Base-by-base conservation (phyloP, 2,797 vertebrate species). In the Scolopax bukidnonensis region DNA sequence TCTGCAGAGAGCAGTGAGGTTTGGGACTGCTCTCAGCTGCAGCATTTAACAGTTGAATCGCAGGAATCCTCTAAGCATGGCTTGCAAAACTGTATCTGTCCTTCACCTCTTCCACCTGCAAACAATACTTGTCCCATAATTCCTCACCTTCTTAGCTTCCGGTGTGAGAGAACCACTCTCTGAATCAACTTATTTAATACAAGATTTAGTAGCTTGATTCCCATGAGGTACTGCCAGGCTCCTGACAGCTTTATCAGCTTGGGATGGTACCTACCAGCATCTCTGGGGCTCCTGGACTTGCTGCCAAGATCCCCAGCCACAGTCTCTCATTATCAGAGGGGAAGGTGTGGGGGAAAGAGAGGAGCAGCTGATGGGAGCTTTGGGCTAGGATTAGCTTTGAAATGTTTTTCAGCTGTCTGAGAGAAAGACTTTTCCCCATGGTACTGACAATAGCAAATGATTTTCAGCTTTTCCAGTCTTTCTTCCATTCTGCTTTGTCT, bases 241-340 rank as follows among this genome's bases (percentile, higher is more conserved):
- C 15, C 70, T 82, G 88, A 14, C 28, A 75, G 54, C 47, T 4
- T 12, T 65, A 40, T 38, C 47, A 74, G 19, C 74, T 27, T 12
- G 53, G 51, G 3, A 10, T 57, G 75, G 48, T 15, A 32, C 38
- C 54, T 32, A 21, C 32, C 10, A 38, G 43, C 64, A 68, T 4
- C 25, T 47, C 33, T 57, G 32, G 84, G 21, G 18, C 12, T 82
- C 60, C 51, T 47, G 56, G 7, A 19, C 48, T 56, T 43, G 19
- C 67, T 65, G 45, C 32, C 0, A 0, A 77, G 43, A 32, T 75
- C 27, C 12, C 10, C 40, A 71, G 56, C 8, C n/a, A 40, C 16
- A 41, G 30, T 4, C 28, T 40, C n/a, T 67, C 23, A 5, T 40
- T 64, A 8, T n/a, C 54, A 28, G 40, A 54, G 36, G 45, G 40